A percentile compares a stretch with the other conserved stretches of the same genome.
phyloP scores from a whole-genome alignment of 2,113 vertebrate genomes.

The Xiphias gladius region DNA sequence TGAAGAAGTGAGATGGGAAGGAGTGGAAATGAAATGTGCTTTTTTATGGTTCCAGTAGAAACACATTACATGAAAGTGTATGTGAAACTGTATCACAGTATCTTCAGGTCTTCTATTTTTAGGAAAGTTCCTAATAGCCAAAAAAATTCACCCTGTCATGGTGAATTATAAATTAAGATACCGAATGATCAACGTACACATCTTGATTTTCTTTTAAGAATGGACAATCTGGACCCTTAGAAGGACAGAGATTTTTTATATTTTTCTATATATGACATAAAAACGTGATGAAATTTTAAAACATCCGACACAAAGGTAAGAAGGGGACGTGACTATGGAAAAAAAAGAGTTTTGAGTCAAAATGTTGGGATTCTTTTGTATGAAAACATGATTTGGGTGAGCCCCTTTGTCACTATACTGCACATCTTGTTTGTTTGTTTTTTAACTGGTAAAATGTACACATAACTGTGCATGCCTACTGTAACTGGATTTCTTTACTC shows the following conservation, averaged over 20 bases:
- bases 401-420: background rate
- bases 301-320: background rate
- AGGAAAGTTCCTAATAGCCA: no score
- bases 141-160: no score
- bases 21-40: slow-evolving; percentile 6
- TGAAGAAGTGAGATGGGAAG: slow-evolving; percentile 39
- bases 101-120: no score
- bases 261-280: background rate
- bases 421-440: background rate
- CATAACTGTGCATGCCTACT: background rate
- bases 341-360: background rate
- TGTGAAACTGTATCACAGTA: background rate
- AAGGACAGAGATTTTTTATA: background rate
- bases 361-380: background rate
- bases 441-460: background rate
- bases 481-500: slow-evolving; percentile 58
- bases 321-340: background rate
- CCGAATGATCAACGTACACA: background rate
- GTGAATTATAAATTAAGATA: background rate
- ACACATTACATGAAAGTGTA: background rate
- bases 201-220: background rate
- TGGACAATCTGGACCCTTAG: background rate
- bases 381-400: background rate
- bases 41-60: background rate
- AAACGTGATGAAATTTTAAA: background rate